A percentile compares a stretch with the other conserved stretches of the same genome.
These are phyloP conservation scores for Drosophila parthenogenetica DNA, from an alignment of 2,888 invertebrate species.

Conservation along the genomic window DNA sequence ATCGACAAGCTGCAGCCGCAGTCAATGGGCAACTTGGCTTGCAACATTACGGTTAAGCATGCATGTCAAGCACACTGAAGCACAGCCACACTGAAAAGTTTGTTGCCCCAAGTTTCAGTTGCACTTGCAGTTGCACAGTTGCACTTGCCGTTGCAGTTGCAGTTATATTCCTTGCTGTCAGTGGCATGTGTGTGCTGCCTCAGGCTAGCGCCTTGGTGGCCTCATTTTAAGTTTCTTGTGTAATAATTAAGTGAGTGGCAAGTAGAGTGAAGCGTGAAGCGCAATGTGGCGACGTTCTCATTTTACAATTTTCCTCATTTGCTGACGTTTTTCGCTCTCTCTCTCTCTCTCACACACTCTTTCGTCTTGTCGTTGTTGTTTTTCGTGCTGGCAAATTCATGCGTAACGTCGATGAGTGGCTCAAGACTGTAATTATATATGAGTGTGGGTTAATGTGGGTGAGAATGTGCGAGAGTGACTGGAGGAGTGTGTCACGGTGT, in stretches of 20 bases:
- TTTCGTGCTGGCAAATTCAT: constrained; percentile 61
- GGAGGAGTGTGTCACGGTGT: neutral
- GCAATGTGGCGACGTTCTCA: constrained; percentile 58
- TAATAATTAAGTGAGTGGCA: constrained; percentile 78
- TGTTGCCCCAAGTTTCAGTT: constrained; percentile 68
- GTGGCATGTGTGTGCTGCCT: constrained; percentile 24
- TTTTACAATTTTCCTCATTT: constrained; percentile 52
- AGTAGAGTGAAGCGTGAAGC: constrained; percentile 75
- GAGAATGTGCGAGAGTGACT: neutral
- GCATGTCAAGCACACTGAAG: constrained; percentile 73
- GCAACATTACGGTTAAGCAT: constrained; percentile 64
- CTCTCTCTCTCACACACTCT: constrained; percentile 35
- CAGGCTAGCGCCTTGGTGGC: constrained; percentile 65
- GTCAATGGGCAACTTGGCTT: constrained; percentile 52
- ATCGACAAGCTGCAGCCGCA: constrained; percentile 16
- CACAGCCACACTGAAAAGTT: constrained; percentile 66
- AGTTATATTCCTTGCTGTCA: constrained; percentile 29
- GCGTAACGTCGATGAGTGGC: constrained; percentile 61
- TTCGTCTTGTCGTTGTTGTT: constrained; percentile 14
- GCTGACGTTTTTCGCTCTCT: constrained; percentile 29
- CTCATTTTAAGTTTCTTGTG: constrained; percentile 75
- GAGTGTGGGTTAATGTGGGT: neutral
- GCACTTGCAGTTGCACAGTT: constrained; percentile 47
- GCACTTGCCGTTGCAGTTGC: constrained; percentile 44
- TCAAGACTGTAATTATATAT: constrained; percentile 14